phyloP scores from a whole-genome alignment of 1,140 invertebrate genomes.

The Ridgeia piscesae region DNA sequence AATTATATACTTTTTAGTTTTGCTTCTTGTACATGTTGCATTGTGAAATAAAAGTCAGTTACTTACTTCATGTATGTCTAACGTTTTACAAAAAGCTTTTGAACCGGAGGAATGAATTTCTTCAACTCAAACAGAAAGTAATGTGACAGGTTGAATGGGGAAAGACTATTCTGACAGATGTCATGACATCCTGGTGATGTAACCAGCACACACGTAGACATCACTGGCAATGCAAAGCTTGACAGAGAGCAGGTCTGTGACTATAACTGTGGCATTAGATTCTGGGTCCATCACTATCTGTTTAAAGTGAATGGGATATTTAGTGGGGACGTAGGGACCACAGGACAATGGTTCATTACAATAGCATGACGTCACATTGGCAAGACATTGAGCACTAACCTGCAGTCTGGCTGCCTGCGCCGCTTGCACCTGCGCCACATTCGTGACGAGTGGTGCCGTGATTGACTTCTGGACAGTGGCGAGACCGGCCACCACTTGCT shows the following conservation, averaged over 20 bases:
- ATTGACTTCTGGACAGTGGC: background rate
- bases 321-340: too few relatives aligned
- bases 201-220: too few relatives aligned
- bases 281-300: background rate
- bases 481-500: background rate
- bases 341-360: background rate
- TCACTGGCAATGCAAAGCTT: too few relatives aligned
- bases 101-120: constrained; percentile 43
- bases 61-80: too few relatives aligned
- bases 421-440: constrained; percentile 1
- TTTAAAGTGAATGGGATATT: background rate
- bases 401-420: background rate
- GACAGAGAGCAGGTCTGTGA: too few relatives aligned
- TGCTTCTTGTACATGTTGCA: too few relatives aligned
- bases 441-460: constrained; percentile 6
- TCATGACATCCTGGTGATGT: too few relatives aligned
- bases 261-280: too few relatives aligned
- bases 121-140: background rate
- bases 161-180: too few relatives aligned
- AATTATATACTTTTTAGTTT: too few relatives aligned
- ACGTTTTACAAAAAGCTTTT: constrained; percentile 13
- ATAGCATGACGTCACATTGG: background rate
- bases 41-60: too few relatives aligned
- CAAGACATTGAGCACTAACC: background rate
- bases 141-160: background rate